Evolutionary conservation across 2,888 invertebrate genomes (phyloP).

Genomic region (Acanthosepion esculentum): DNA sequence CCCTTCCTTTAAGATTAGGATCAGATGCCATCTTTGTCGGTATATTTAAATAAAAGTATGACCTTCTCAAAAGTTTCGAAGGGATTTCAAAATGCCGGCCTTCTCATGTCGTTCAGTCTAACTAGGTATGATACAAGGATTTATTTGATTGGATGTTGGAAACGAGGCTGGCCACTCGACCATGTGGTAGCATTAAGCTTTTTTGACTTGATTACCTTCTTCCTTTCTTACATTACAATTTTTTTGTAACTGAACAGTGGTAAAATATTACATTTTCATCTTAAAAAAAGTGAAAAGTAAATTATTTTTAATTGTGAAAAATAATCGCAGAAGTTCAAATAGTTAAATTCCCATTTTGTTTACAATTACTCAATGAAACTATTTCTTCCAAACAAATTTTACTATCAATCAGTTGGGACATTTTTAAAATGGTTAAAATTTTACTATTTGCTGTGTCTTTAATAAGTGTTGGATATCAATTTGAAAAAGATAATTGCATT

Average conservation of each 20-base stretch:
- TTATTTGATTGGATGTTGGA: conserved; percentile 46
- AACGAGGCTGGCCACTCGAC: conserved; percentile 46
- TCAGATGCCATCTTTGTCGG: conserved; percentile 63
- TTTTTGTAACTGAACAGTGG: neutral
- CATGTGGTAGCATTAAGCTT: conserved; percentile 12
- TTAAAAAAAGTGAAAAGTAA: neutral
- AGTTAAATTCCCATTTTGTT: neutral
- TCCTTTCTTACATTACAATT: neutral
- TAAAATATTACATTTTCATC: neutral
- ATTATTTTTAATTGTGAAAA: neutral
- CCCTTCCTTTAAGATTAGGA: conserved; percentile 63
- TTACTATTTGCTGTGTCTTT: too few species aligned
- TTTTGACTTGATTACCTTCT: neutral
- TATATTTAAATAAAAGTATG: conserved; percentile 48
- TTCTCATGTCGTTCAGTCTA: conserved; percentile 44
- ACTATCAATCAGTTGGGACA: too few species aligned
- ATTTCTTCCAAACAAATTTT: neutral
- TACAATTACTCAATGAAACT: neutral
- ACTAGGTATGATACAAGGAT: conserved; percentile 38
- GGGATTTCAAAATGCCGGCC: conserved; percentile 58
- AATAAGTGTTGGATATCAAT: too few species aligned
- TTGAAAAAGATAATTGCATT: too few species aligned
- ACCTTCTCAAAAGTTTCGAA: conserved; percentile 48
- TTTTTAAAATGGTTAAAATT: too few species aligned
- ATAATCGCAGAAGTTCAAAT: neutral